These are phyloP conservation scores for Tethya wilhelma DNA, from an alignment of 37 sponge, comb jelly and placozoan genomes.

Conservation along the genomic window DNA sequence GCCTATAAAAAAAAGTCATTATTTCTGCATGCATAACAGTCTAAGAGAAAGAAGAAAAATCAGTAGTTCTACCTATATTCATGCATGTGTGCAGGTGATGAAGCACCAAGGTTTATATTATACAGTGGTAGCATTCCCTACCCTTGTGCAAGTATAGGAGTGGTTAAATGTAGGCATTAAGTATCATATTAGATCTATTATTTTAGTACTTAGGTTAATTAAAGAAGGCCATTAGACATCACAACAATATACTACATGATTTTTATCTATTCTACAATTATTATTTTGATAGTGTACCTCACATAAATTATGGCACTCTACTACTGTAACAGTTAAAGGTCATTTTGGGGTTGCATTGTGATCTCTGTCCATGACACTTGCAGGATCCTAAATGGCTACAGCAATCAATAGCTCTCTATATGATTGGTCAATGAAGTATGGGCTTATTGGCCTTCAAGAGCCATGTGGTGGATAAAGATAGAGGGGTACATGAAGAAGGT, in stretches of 20 bases:
- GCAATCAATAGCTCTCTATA: conserved; percentile 22
- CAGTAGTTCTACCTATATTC: no score
- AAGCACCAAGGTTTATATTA: no score
- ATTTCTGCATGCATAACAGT: no score
- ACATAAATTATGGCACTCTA: neutral
- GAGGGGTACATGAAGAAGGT: conserved; percentile 1
- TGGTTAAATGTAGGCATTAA: conserved; percentile 21
- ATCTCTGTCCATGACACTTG: neutral
- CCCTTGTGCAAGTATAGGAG: conserved; percentile 41
- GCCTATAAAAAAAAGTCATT: no score
- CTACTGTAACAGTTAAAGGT: neutral
- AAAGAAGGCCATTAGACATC: no score
- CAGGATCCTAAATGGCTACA: conserved; percentile 32
- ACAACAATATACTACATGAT: no score
- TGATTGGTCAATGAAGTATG: conserved; percentile 45
- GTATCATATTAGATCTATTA: neutral
- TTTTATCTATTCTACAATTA: no score
- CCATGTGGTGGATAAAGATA: conserved; percentile 53
- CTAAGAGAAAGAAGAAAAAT: no score
- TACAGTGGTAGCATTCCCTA: neutral
- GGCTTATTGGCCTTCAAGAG: conserved; percentile 41
- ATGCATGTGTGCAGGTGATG: no score
- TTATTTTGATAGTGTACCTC: neutral
- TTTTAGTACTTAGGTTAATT: neutral
- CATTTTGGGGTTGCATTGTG: neutral